phyloP scores from a whole-genome alignment of 1,140 invertebrate species.

The Hirudo medicinalis region DNA sequence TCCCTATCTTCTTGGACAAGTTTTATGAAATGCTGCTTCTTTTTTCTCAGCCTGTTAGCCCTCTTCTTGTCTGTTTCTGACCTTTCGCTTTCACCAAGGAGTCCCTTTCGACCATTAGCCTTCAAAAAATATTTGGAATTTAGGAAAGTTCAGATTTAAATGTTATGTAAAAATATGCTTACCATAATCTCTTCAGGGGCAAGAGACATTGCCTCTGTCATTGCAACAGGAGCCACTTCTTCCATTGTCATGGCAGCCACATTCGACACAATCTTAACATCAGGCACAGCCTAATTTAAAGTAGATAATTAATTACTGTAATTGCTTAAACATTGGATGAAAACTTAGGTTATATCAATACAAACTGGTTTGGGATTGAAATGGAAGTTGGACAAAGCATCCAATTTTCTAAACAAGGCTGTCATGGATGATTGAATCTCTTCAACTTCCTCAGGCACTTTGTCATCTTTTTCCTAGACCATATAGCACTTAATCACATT shows the following conservation, averaged over 20 bases:
- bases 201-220: constrained; percentile 67
- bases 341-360: constrained; percentile 16
- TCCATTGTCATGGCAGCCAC: constrained; percentile 81
- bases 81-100: constrained; percentile 66
- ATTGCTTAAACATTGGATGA: neutral
- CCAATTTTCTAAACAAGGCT: constrained; percentile 70
- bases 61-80: constrained; percentile 75
- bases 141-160: too few relatives aligned
- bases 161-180: constrained; percentile 23
- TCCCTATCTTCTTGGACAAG: constrained; percentile 26
- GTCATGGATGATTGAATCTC: constrained; percentile 63
- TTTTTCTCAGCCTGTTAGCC: constrained; percentile 73
- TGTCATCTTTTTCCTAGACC: constrained; percentile 44
- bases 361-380: constrained; percentile 72
- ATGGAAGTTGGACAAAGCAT: constrained; percentile 83
- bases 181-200: constrained; percentile 87
- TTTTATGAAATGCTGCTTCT: constrained; percentile 45
- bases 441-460: constrained; percentile 52
- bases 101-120: constrained; percentile 44
- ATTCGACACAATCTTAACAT: constrained; percentile 80
- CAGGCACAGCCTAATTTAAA: constrained; percentile 54
- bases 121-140: constrained; percentile 2
- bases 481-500: neutral
- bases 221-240: constrained; percentile 78
- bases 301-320: neutral